Evolutionary conservation across 2,797 vertebrate genomes (phyloP).

Genomic region (Diglossa cyanea): DNA sequence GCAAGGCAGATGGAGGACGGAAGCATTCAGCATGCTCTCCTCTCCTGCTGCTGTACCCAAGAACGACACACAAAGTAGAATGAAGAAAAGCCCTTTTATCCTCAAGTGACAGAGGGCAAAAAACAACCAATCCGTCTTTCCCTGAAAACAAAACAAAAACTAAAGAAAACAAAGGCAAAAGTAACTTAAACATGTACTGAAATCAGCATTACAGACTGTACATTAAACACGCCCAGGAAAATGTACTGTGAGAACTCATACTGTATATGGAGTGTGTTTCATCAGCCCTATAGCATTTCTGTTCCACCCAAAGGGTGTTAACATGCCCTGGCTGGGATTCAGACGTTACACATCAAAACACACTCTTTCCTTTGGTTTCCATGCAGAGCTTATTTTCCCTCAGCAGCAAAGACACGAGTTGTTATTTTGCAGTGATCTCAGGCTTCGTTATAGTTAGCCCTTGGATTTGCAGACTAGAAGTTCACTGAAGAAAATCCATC

Average conservation of each 20-base stretch:
- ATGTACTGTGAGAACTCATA: background rate
- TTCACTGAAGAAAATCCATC: background rate
- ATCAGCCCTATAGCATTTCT: conserved; percentile 48
- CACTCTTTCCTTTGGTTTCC: conserved; percentile 34
- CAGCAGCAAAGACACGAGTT: background rate
- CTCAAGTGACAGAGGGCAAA: background rate
- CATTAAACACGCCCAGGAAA: conserved; percentile 9
- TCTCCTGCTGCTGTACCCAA: background rate
- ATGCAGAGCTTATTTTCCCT: conserved; percentile 2
- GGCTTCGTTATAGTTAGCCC: background rate
- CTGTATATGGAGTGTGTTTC: conserved; percentile 29
- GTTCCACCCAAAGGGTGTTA: conserved; percentile 67
- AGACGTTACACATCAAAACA: conserved; percentile 61
- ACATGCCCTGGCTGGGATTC: conserved; percentile 49
- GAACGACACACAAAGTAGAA: background rate
- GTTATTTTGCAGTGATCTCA: background rate
- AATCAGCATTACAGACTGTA: background rate
- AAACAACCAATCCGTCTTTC: background rate
- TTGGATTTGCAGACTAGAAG: background rate
- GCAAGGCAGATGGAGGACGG: background rate
- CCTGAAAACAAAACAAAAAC: background rate
- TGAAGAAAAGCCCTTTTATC: background rate
- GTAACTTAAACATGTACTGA: background rate
- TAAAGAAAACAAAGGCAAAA: background rate
- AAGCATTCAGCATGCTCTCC: background rate